phyloP scores from a whole-genome alignment of 2,888 invertebrate species.

The Cheilosia soror region DNA sequence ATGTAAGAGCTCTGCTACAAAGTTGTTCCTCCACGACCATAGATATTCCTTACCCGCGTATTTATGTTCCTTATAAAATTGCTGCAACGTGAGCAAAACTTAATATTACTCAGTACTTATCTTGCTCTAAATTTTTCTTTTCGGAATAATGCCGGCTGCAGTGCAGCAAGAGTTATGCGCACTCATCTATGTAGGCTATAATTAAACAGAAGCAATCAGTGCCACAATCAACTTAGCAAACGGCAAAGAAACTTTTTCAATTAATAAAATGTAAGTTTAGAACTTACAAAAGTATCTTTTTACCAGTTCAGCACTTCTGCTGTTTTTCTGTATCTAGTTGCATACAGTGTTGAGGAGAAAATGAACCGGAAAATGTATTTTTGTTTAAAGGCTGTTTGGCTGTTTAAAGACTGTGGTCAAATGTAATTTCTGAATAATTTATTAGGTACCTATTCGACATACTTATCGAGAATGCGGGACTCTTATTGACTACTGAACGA shows the following conservation, averaged over 20 bases:
- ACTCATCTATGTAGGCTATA: conserved; percentile 8
- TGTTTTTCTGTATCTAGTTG: background rate
- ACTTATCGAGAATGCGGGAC: too few species aligned
- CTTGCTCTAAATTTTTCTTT: background rate
- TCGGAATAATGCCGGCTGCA: background rate
- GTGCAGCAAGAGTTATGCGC: conserved; percentile 7
- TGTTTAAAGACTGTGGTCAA: too few species aligned
- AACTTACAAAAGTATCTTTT: conserved; percentile 54
- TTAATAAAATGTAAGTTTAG: conserved; percentile 52
- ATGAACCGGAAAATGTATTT: too few species aligned
- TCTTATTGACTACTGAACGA: too few species aligned
- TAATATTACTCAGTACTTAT: background rate
- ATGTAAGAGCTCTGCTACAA: background rate
- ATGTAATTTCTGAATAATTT: too few species aligned
- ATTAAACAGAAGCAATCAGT: conserved; percentile 48
- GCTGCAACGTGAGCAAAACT: background rate
- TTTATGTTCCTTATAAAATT: background rate
- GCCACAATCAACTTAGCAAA: conserved; percentile 47
- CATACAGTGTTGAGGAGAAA: too few species aligned
- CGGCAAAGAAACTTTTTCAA: conserved; percentile 60
- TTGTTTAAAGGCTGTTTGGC: too few species aligned
- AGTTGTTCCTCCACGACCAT: background rate
- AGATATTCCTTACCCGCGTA: background rate
- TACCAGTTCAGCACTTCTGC: conserved; percentile 5
- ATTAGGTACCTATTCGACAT: too few species aligned